These are phyloP conservation scores for Tokudaia muenninki DNA, from an alignment of 2,797 vertebrate species.

Conservation along the genomic window DNA sequence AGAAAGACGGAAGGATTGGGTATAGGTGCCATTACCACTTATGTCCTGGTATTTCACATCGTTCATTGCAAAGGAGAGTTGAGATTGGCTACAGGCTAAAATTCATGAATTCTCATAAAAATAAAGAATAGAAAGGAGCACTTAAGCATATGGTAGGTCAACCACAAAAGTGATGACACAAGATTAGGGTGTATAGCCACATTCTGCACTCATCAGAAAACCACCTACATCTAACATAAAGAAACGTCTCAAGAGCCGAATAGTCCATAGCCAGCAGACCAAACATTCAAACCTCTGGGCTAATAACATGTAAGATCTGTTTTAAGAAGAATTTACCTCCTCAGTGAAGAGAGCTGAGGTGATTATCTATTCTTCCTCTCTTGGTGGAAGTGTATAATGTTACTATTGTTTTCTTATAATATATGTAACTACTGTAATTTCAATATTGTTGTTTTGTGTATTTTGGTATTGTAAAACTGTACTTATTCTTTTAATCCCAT, in stretches of 20 bases:
- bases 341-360: constrained; percentile 30
- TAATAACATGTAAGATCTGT: constrained; percentile 62
- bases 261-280: constrained; percentile 77
- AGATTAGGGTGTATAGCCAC: constrained; percentile 48
- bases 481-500: constrained; percentile 65
- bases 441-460: constrained; percentile 73
- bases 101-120: constrained; percentile 59
- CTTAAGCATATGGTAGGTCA: constrained; percentile 27
- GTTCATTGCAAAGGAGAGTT: constrained; percentile 16
- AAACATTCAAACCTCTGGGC: constrained; percentile 74
- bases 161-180: constrained; percentile 40
- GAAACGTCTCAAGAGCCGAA: constrained; percentile 60
- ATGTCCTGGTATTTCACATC: constrained; percentile 71
- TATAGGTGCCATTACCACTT: constrained; percentile 27
- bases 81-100: constrained; percentile 49
- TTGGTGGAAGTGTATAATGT: constrained; percentile 73
- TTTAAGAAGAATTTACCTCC: constrained; percentile 64
- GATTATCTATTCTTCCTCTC: constrained; percentile 41
- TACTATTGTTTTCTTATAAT: constrained; percentile 54
- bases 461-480: constrained; percentile 73
- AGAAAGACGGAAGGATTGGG: neutral
- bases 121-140: constrained; percentile 75
- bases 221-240: constrained; percentile 42
- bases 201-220: constrained; percentile 47
- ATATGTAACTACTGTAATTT: constrained; percentile 74